These are phyloP conservation scores for Pteruthius melanotis DNA, from an alignment of 2,113 vertebrate genomes.

Conservation along the genomic window DNA sequence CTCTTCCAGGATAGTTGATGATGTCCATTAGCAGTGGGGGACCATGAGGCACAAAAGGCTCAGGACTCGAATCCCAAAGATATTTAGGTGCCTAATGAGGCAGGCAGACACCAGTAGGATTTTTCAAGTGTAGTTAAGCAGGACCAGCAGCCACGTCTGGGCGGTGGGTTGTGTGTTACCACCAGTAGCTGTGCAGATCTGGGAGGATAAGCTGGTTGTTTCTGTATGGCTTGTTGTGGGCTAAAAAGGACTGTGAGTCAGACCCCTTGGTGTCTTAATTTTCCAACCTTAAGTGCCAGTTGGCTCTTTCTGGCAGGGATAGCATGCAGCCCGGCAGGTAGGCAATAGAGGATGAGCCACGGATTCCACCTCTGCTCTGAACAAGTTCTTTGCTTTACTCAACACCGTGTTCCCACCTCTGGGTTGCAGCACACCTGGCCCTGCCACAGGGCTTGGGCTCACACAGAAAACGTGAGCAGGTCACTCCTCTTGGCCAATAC, in stretches of 20 bases:
- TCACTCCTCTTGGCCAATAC: neutral
- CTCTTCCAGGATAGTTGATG: constrained; percentile 3
- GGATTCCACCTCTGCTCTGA: neutral
- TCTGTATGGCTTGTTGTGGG: neutral
- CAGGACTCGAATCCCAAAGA: neutral
- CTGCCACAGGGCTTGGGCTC: neutral
- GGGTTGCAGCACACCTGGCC: fast-evolving
- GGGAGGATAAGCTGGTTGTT: neutral
- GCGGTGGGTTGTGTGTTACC: neutral
- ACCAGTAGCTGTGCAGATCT: neutral
- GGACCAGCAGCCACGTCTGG: neutral
- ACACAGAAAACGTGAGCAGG: fast-evolving
- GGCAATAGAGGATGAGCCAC: neutral
- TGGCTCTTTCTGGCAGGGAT: neutral
- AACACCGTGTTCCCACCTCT: neutral
- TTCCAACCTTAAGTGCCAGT: constrained; percentile 1
- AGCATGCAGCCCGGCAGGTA: neutral
- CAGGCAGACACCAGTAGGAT: neutral
- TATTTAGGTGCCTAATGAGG: constrained; percentile 44
- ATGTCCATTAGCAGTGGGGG: neutral
- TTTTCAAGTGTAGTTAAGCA: constrained; percentile 23
- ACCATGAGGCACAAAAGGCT: neutral
- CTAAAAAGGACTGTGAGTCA: constrained; percentile 10
- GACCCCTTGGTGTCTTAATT: neutral
- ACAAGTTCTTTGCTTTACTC: neutral